phyloP scores from a whole-genome alignment of 2,113 vertebrate species.

The Jacana jacana region DNA sequence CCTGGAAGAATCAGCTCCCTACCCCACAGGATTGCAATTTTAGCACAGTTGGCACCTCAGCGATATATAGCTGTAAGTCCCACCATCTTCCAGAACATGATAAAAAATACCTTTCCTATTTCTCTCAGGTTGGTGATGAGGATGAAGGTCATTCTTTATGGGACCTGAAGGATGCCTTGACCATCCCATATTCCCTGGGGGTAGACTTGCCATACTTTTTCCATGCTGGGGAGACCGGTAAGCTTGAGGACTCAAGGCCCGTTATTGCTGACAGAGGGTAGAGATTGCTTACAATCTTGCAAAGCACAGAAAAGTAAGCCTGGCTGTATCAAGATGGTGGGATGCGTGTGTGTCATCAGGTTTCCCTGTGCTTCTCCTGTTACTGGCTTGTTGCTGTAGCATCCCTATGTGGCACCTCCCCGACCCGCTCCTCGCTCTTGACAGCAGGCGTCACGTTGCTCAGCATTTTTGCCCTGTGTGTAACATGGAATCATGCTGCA shows the following conservation, averaged over 20 bases:
- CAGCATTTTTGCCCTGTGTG: background rate
- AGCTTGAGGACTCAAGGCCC: constrained; percentile 4
- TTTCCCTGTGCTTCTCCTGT: background rate
- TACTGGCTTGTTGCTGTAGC: background rate
- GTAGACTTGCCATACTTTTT: constrained; percentile 86
- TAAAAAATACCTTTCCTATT: background rate
- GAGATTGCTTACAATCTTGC: background rate
- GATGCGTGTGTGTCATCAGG: rapidly evolving
- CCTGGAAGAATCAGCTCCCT: background rate
- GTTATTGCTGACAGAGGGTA: background rate
- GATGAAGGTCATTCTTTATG: constrained; percentile 83
- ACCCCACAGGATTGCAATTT: background rate
- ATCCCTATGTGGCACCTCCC: background rate
- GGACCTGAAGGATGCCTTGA: constrained; percentile 82
- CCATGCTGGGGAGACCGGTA: constrained; percentile 92
- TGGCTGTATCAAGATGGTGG: background rate
- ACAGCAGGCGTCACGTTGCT: background rate
- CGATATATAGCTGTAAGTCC: background rate
- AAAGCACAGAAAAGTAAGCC: background rate
- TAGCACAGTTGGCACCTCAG: background rate
- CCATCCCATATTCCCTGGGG: constrained; percentile 72
- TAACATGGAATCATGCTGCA: background rate
- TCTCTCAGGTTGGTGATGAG: constrained; percentile 86
- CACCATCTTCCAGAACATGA: background rate
- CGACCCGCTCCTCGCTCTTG: background rate